Percentiles rank a stretch among this genome's conserved stretches.
Conservation (phyloP, 2,113 vertebrate species). For the Silurus glanis region DNA sequence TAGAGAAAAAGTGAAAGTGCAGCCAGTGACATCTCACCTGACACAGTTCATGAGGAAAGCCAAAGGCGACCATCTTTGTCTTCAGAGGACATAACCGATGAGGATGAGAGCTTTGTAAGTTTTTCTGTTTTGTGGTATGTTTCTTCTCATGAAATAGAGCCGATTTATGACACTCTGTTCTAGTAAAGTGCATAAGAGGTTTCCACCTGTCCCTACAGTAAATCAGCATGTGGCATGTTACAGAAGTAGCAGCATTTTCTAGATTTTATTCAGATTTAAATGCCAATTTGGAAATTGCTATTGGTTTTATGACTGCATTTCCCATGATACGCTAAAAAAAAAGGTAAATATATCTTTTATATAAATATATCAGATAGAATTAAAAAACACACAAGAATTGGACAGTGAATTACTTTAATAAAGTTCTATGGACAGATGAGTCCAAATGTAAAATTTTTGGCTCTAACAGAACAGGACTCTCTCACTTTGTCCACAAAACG, state of each 20-base stretch:
- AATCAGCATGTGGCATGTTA: not conserved
- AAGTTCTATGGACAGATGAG: too few species aligned
- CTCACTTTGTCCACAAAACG: too few species aligned
- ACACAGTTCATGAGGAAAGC: not conserved
- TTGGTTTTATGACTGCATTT: not conserved
- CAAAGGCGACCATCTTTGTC: constrained; percentile 30
- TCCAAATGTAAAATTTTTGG: too few species aligned
- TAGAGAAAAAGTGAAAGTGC: constrained; percentile 17
- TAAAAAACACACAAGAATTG: too few species aligned
- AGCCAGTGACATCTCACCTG: not conserved
- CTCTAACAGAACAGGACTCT: too few species aligned
- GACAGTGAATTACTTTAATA: too few species aligned
- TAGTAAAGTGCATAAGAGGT: not conserved
- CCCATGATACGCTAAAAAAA: too few species aligned
- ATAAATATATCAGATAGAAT: too few species aligned
- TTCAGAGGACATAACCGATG: constrained; percentile 52
- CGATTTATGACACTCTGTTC: not conserved
- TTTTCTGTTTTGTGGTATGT: not conserved
- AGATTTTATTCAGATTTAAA: not conserved
- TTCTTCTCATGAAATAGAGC: not conserved
- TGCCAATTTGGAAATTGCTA: not conserved
- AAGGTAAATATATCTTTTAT: too few species aligned
- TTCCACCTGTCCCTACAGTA: not conserved
- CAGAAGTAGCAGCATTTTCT: not conserved
- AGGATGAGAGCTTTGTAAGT: constrained; percentile 54